These are phyloP conservation scores for Tinea trinotella DNA, from an alignment of 2,888 invertebrate genomes.

Conservation along the genomic window DNA sequence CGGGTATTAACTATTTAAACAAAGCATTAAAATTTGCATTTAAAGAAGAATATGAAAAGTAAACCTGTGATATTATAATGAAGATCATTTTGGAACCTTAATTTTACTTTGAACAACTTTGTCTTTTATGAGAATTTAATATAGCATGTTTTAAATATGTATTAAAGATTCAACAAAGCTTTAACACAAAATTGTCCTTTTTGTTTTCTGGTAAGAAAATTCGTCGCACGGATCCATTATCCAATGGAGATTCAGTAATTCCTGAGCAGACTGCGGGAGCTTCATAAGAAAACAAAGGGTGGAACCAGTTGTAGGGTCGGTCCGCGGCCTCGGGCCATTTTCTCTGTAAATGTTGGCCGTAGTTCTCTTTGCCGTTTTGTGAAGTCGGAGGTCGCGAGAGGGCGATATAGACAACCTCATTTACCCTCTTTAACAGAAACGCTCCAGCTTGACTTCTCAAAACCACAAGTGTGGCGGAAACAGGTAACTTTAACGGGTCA, in stretches of 20 bases:
- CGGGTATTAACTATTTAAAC: neutral
- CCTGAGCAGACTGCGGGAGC: conserved; percentile 30
- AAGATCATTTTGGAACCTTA: neutral
- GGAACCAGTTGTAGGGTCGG: conserved; percentile 47
- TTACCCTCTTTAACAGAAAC: conserved; percentile 45
- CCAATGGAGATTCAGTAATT: conserved; percentile 27
- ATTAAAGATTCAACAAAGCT: conserved; percentile 18
- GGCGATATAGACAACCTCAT: conserved; percentile 46
- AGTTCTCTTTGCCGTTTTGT: conserved; percentile 54
- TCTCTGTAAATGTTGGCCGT: conserved; percentile 55
- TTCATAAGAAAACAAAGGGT: conserved; percentile 57
- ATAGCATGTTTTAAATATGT: conserved; percentile 1
- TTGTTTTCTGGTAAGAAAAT: conserved; percentile 13
- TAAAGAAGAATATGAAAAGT: neutral
- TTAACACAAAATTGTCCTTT: conserved; percentile 2
- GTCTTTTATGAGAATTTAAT: conserved; percentile 13
- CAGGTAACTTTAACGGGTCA: conserved; percentile 54
- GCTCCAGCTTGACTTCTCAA: conserved; percentile 44
- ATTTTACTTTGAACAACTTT: neutral
- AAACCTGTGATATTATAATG: neutral
- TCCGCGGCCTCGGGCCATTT: conserved; percentile 52
- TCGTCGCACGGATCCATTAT: conserved; percentile 19
- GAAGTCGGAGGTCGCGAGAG: conserved; percentile 45
- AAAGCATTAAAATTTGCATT: conserved; percentile 3
- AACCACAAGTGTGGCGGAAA: conserved; percentile 42